Conservation (phyloP, 2,797 vertebrate species). For the Acrossocheilus wenchowensis region DNA sequence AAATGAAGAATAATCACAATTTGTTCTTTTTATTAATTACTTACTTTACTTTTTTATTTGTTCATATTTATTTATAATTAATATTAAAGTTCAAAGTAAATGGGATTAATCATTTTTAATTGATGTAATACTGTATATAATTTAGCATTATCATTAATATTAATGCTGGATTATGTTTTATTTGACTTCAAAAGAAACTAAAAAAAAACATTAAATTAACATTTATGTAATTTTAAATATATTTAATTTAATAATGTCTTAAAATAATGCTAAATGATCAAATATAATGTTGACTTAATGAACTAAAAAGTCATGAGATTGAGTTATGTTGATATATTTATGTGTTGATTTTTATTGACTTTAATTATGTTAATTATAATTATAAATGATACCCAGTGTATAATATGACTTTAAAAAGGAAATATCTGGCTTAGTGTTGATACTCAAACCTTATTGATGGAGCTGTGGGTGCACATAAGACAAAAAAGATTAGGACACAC, state of each 20-base stretch:
- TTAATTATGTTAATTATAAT: not conserved
- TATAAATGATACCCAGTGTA: not conserved
- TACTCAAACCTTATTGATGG: not conserved
- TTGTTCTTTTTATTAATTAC: not conserved
- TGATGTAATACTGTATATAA: not conserved
- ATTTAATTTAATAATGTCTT: not conserved
- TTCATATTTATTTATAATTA: not conserved
- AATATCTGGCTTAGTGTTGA: not conserved
- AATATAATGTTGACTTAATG: not conserved
- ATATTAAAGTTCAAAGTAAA: not conserved
- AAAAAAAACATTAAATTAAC: not conserved
- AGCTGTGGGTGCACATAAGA: not conserved
- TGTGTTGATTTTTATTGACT: not conserved
- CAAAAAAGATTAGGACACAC: not conserved
- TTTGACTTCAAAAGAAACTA: not conserved
- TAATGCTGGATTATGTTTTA: not conserved
- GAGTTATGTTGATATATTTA: not conserved
- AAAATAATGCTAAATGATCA: not conserved
- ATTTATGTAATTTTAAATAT: not conserved
- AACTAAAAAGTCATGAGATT: not conserved
- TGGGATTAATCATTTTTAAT: not conserved
- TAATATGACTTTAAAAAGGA: not conserved
- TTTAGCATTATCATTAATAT: not conserved
- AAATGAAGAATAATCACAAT: not conserved
- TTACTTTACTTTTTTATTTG: not conserved